phyloP scores from a whole-genome alignment of 2,113 vertebrate genomes.

The Lepisosteus oculatus region DNA sequence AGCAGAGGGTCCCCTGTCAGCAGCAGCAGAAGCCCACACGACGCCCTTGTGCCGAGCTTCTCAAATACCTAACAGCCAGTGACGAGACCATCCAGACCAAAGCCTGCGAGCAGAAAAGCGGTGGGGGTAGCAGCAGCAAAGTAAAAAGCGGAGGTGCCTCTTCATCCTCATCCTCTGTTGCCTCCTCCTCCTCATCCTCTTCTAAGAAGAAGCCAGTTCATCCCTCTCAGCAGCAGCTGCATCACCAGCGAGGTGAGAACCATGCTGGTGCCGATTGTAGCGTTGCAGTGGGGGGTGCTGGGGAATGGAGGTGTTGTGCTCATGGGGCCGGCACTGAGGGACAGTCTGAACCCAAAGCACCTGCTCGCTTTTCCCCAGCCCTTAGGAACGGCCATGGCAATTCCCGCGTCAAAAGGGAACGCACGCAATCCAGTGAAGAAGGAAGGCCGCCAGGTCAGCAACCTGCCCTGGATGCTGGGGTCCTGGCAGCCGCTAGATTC shows the following conservation, averaged over 20 bases:
- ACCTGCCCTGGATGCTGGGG: slow-evolving; percentile 51
- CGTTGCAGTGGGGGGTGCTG: slow-evolving; percentile 47
- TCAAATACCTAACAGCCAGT: slow-evolving; percentile 96
- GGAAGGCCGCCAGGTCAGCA: slow-evolving; percentile 63
- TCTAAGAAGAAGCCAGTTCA: slow-evolving; percentile 66
- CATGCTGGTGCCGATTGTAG: slow-evolving; percentile 49
- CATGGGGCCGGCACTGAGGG: slow-evolving; percentile 55
- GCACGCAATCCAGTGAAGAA: slow-evolving; percentile 63
- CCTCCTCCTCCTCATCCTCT: slow-evolving; percentile 63
- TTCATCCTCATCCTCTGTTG: slow-evolving; percentile 63
- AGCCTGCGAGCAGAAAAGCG: slow-evolving; percentile 84
- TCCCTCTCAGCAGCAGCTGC: slow-evolving; percentile 75
- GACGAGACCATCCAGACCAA: slow-evolving; percentile 91
- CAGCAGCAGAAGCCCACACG: slow-evolving; percentile 87
- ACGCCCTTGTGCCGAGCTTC: slow-evolving; percentile 96
- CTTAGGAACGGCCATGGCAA: slow-evolving; percentile 60
- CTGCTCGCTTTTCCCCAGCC: slow-evolving; percentile 56
- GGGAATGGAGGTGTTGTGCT: slow-evolving; percentile 56
- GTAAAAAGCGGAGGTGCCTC: slow-evolving; percentile 72
- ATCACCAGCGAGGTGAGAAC: slow-evolving; percentile 92
- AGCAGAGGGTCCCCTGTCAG: slow-evolving; percentile 86
- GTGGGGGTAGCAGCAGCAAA: slow-evolving; percentile 67
- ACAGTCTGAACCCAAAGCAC: slow-evolving; percentile 45
- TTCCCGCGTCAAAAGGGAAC: slow-evolving; percentile 58
- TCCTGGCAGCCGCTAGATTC: slow-evolving; percentile 72